Conservation (phyloP, 1,140 invertebrate genomes). For the Sminthurides bifidus region DNA sequence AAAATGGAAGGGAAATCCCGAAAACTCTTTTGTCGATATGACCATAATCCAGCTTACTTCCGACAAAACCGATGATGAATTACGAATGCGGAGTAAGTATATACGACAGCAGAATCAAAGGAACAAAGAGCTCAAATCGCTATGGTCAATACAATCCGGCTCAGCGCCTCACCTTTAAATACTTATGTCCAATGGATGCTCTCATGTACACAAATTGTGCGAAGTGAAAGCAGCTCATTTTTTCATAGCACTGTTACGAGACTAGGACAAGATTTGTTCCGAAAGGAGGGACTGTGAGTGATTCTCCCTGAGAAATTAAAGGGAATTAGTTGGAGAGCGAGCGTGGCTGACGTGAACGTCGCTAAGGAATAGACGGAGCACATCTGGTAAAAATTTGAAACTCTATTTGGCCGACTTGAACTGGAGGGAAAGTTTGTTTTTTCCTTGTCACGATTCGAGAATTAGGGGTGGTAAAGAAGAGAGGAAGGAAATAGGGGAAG, state of each 20-base stretch:
- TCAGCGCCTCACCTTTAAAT: no score
- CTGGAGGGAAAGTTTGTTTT: no score
- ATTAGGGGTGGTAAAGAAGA: neutral
- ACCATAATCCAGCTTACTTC: conserved; percentile 13
- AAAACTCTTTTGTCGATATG: conserved; percentile 8
- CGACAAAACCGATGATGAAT: conserved; percentile 15
- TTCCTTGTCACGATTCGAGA: no score
- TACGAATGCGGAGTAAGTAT: conserved; percentile 3
- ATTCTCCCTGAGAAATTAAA: no score
- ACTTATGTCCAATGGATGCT: no score
- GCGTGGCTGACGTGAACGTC: no score
- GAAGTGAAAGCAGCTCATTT: neutral
- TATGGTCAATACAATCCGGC: neutral
- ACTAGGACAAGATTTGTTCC: no score
- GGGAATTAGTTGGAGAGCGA: no score
- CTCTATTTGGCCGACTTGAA: neutral
- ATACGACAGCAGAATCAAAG: conserved; percentile 3
- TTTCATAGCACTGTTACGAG: neutral
- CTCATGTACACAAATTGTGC: neutral
- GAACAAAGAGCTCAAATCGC: neutral
- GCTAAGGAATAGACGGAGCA: neutral
- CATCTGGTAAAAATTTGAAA: neutral
- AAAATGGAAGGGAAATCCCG: neutral
- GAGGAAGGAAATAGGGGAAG: neutral
- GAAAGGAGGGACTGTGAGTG: no score